Percentiles rank a stretch among this genome's conserved stretches.
Evolutionary conservation across 2,113 vertebrate genomes (phyloP).

Genomic region (Oreotrochilus melanogaster): DNA sequence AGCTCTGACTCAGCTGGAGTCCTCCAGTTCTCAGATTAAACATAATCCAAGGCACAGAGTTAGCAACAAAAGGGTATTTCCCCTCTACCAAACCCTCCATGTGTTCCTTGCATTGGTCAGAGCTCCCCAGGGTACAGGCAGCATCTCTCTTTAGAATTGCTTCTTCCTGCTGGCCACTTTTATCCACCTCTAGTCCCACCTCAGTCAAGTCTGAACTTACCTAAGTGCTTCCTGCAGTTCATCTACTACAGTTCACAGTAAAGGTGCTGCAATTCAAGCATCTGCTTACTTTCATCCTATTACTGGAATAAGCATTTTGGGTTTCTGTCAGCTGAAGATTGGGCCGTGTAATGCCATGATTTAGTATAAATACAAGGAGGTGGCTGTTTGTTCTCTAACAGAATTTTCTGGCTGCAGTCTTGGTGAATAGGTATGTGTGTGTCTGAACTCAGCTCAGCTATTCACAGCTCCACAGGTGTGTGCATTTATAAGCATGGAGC

Average conservation of each 20-base stretch:
- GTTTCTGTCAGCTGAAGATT: not conserved
- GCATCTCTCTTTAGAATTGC: accelerated
- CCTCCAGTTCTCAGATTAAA: not conserved
- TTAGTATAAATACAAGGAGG: accelerated
- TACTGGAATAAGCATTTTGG: not conserved
- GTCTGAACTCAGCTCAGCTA: not conserved
- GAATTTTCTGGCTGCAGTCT: not conserved
- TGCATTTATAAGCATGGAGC: not conserved
- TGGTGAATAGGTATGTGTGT: not conserved
- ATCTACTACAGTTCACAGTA: not conserved
- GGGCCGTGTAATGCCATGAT: not conserved
- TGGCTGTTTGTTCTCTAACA: not conserved
- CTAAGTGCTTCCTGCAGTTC: not conserved
- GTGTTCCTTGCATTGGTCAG: not conserved
- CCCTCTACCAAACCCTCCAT: not conserved
- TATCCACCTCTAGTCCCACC: not conserved
- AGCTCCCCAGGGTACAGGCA: not conserved
- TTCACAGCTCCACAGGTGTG: not conserved
- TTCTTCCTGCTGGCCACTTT: not conserved
- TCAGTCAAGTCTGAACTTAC: not conserved
- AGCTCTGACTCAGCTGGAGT: not conserved
- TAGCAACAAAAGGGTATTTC: not conserved
- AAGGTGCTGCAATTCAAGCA: not conserved
- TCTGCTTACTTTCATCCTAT: not conserved
- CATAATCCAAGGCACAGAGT: not conserved